Evolutionary conservation across 2,797 vertebrate genomes (phyloP).

Genomic region (Enteromius anoplus): DNA sequence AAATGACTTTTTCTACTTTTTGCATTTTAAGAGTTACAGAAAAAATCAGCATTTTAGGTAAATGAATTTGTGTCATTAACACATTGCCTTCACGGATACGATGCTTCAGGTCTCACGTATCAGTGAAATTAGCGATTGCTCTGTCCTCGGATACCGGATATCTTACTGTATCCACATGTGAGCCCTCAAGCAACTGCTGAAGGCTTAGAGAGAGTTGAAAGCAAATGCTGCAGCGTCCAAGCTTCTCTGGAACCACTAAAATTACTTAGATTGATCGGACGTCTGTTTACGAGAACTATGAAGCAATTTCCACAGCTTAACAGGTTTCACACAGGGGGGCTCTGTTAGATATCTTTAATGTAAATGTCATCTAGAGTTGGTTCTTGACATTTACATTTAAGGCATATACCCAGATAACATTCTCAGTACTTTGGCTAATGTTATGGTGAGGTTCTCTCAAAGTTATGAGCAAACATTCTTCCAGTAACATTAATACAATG

Average conservation of each 20-base stretch:
- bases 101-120: slow-evolving; percentile 27
- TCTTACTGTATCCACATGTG: slow-evolving; percentile 61
- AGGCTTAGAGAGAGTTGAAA: slow-evolving; percentile 65
- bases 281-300: slow-evolving; percentile 54
- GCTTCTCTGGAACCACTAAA: slow-evolving; percentile 66
- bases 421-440: background rate
- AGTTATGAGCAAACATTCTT: background rate
- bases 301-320: slow-evolving; percentile 54
- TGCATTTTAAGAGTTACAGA: background rate
- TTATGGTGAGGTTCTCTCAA: background rate
- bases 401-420: background rate
- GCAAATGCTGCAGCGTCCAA: slow-evolving; percentile 66
- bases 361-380: slow-evolving; percentile 5
- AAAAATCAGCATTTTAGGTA: background rate
- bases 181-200: slow-evolving; percentile 68
- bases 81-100: background rate
- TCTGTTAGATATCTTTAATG: slow-evolving; percentile 10
- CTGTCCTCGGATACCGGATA: slow-evolving; percentile 64
- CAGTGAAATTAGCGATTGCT: slow-evolving; percentile 48
- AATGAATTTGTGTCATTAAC: background rate
- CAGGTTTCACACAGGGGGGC: slow-evolving; percentile 49
- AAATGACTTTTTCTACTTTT: background rate
- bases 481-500: background rate
- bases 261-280: slow-evolving; percentile 67
- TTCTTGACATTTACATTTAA: background rate